phyloP scores from a whole-genome alignment of 2,113 vertebrate species.

The Nothoprocta perdicaria region DNA sequence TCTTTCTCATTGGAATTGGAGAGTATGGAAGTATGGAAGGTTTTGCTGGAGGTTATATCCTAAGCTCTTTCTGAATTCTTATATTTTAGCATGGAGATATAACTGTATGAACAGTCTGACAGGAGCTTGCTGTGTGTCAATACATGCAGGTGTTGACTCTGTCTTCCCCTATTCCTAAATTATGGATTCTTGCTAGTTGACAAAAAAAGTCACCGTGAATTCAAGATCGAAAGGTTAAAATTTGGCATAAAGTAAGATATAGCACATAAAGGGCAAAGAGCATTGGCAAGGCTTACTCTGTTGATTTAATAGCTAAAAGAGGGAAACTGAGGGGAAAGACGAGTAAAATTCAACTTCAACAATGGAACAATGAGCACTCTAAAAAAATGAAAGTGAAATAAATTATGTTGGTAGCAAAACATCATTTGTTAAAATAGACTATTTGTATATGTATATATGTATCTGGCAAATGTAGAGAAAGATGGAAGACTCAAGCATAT shows the following conservation, averaged over 20 bases:
- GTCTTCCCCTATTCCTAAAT: accelerated
- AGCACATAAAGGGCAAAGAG: not conserved
- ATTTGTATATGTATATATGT: not conserved
- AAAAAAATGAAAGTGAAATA: too few relatives aligned
- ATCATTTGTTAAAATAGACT: not conserved
- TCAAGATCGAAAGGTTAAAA: not conserved
- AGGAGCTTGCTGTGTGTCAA: accelerated
- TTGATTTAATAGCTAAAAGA: not conserved
- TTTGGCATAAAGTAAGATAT: not conserved
- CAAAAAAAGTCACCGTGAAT: not conserved
- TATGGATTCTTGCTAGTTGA: too few relatives aligned
- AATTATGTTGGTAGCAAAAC: not conserved
- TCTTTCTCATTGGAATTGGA: not conserved
- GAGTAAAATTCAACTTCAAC: not conserved
- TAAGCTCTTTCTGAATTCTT: not conserved
- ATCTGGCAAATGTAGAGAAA: not conserved
- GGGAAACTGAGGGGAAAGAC: not conserved
- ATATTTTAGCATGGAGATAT: not conserved
- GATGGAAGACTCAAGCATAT: not conserved
- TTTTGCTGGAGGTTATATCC: not conserved
- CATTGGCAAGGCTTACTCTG: not conserved
- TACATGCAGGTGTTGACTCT: not conserved
- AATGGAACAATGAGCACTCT: not conserved
- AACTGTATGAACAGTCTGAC: not conserved
- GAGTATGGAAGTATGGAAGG: too few relatives aligned